A percentile compares a stretch with the other conserved stretches of the same genome.
Evolutionary conservation across 2,888 invertebrate genomes (phyloP).

Genomic region (Halictus ligatus): DNA sequence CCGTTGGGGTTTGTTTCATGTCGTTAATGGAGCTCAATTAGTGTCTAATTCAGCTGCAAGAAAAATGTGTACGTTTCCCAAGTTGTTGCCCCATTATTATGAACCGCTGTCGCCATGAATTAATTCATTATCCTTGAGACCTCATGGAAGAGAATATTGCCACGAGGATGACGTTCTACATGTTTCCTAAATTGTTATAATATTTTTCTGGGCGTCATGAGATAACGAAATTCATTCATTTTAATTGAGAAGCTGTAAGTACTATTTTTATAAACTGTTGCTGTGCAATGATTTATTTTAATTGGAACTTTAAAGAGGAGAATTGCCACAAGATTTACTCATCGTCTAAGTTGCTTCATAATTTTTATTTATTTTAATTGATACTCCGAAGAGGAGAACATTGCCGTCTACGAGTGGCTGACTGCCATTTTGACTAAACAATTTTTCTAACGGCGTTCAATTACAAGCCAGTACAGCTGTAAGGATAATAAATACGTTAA

Average conservation of each 20-base stretch:
- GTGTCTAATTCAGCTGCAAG: background rate
- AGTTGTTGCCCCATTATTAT: background rate
- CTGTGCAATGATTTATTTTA: too few species aligned
- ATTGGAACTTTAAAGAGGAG: too few species aligned
- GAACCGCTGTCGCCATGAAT: background rate
- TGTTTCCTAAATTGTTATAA: background rate
- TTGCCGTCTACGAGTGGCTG: background rate
- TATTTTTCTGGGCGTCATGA: background rate
- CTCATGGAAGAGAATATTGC: background rate
- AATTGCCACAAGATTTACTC: too few species aligned
- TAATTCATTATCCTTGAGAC: background rate
- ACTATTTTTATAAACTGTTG: too few species aligned
- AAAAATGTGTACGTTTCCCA: conserved; percentile 1
- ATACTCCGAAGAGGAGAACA: too few species aligned
- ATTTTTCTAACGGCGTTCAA: background rate
- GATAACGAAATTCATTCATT: too few species aligned
- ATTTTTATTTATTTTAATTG: too few species aligned
- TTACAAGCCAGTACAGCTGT: background rate
- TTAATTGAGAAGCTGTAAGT: too few species aligned
- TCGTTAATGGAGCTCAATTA: background rate
- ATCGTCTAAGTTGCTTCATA: too few species aligned
- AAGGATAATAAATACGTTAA: background rate
- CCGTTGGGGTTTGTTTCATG: background rate
- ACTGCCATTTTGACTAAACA: too few species aligned
- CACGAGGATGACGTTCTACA: background rate